phyloP scores from a whole-genome alignment of 37 sponge, comb jelly and placozoan species.

The Geodia barretti region DNA sequence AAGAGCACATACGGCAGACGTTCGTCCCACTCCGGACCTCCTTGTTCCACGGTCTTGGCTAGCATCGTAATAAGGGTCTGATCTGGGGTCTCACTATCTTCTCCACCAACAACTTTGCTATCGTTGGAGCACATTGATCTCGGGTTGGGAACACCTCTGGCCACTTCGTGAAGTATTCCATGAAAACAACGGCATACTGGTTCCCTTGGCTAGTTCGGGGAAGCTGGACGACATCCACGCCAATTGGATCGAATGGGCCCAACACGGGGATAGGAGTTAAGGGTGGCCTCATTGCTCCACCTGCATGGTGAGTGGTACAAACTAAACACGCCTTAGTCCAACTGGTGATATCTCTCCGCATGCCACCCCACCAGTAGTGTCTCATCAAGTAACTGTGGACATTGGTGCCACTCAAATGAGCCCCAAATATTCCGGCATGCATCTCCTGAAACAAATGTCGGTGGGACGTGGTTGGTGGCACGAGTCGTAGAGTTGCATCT shows the following conservation, averaged over 20 bases:
- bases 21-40: slow-evolving; percentile 31
- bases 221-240: slow-evolving; percentile 47
- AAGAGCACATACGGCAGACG: slow-evolving; percentile 32
- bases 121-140: slow-evolving; percentile 33
- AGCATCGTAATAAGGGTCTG: slow-evolving; percentile 24
- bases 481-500: neutral
- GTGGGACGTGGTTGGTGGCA: slow-evolving; percentile 2
- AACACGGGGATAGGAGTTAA: slow-evolving; percentile 63
- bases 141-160: slow-evolving; percentile 37
- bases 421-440: slow-evolving; percentile 39
- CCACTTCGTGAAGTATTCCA: slow-evolving; percentile 72
- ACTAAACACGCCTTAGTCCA: slow-evolving; percentile 41
- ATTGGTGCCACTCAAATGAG: slow-evolving; percentile 37
- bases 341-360: slow-evolving; percentile 27
- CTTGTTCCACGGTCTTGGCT: slow-evolving; percentile 11
- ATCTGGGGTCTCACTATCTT: slow-evolving; percentile 30
- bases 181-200: slow-evolving; percentile 56
- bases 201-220: slow-evolving; percentile 40
- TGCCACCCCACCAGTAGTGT: slow-evolving; percentile 65
- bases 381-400: slow-evolving; percentile 23
- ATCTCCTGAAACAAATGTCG: neutral
- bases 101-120: slow-evolving; percentile 43
- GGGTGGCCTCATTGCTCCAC: slow-evolving; percentile 16
- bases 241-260: slow-evolving; percentile 52
- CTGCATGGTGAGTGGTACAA: slow-evolving; percentile 29